Evolutionary conservation across 2,113 vertebrate species (phyloP), one percentile per base, ranked within the genome.

Genomic region (Menura novaehollandiae): DNA sequence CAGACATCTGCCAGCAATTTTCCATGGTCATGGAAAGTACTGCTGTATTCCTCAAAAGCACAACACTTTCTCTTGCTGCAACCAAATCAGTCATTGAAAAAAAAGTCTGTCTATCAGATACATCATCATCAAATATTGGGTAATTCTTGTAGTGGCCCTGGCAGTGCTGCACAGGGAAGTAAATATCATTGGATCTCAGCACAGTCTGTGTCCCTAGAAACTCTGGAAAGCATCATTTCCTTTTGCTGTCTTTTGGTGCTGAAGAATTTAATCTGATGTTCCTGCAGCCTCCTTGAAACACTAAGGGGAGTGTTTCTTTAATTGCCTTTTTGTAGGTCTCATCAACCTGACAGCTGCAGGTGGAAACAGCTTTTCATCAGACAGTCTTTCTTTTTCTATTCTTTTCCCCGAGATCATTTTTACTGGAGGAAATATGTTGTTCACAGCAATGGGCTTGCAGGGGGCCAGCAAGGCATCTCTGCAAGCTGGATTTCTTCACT

Each of bases 401-500:
- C 11, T 79, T 59, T 83, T 80, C 37, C 24, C 53, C 55, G 43
- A 77, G 46, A 72, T 64, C 0, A 49, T 72, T 89, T 81, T 75
- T 60, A 23, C 15, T 84, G 24, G 33, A 85, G 35, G 47, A 88
- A 78, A 32, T 46, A 32, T 3, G 21, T 58, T 49, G 13, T 46
- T 80, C 59, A 77, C 21, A 88, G 91, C 59, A 74, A 28, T 3
- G 68, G 80, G 35, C 43, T 93, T 84, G 51, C 52, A 75, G 85
- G 47, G 35, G 85, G 27, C 9, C 77, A 64, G 89, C 43, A 62
- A 81, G 24, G 44, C 56, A 3, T 67, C 60, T 83, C 72, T 74
- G 73, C 63, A 95, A 78, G 76, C 73, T 95, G 94, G 60, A 84
- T 87, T 81, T 84, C 89, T 55, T 95, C 91, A 78, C 35, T 44